Percentiles rank a stretch among this genome's conserved stretches.
These are phyloP conservation scores for Vidua chalybeata DNA, from an alignment of 2,113 vertebrate species.

Conservation along the genomic window DNA sequence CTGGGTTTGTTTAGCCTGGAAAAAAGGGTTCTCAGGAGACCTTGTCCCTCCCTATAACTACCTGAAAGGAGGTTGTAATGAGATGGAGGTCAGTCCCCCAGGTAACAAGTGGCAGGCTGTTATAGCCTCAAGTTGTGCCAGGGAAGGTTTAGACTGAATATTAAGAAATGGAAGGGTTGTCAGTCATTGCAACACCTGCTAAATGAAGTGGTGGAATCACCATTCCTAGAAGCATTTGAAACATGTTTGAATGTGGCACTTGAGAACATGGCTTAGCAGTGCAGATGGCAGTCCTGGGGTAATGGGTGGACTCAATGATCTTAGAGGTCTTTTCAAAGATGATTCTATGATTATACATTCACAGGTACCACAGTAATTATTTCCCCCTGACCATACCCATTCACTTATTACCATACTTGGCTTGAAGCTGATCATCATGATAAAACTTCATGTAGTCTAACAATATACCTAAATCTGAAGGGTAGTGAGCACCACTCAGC, in stretches of 20 bases:
- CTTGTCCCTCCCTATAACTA: neutral
- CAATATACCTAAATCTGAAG: neutral
- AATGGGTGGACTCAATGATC: neutral
- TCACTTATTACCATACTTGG: neutral
- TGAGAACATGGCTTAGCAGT: neutral
- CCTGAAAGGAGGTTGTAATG: neutral
- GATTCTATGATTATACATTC: neutral
- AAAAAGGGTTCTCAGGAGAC: neutral
- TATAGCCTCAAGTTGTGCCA: neutral
- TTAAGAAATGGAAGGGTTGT: neutral
- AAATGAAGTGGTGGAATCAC: neutral
- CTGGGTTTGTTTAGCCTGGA: neutral
- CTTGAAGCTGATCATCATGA: neutral
- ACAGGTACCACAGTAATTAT: neutral
- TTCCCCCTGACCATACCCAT: neutral
- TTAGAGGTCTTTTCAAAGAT: neutral
- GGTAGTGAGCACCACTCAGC: neutral
- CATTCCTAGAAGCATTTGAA: neutral
- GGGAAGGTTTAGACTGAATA: neutral
- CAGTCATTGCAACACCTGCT: neutral
- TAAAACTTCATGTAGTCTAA: neutral
- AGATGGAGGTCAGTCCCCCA: neutral
- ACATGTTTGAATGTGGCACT: neutral
- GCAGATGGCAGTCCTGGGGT: neutral
- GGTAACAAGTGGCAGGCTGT: neutral